These are phyloP conservation scores for Alentia gelatinosa DNA, from an alignment of 2,888 invertebrate genomes.

Conservation along the genomic window DNA sequence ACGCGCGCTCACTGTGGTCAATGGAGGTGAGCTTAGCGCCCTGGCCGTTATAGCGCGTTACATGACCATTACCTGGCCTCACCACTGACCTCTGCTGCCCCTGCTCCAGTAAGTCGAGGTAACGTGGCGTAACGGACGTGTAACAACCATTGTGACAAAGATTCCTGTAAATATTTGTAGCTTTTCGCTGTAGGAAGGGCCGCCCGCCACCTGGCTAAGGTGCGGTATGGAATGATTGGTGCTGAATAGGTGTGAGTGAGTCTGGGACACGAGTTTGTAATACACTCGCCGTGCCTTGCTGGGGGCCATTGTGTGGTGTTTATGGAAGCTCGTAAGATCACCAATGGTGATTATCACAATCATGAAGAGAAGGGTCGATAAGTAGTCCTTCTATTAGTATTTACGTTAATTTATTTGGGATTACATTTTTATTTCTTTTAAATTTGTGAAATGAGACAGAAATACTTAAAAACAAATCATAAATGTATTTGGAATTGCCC, in stretches of 20 bases:
- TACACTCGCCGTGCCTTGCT: too few relatives aligned
- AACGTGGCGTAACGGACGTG: background rate
- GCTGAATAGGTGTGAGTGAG: background rate
- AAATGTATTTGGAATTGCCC: too few relatives aligned
- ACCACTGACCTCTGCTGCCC: background rate
- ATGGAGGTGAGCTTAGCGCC: background rate
- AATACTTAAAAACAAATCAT: too few relatives aligned
- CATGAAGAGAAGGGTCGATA: too few relatives aligned
- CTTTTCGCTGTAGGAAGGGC: background rate
- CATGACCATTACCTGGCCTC: background rate
- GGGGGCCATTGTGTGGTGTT: too few relatives aligned
- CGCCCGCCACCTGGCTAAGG: background rate
- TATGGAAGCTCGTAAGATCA: too few relatives aligned
- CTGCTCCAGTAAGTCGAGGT: background rate
- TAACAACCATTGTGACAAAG: conserved; percentile 27
- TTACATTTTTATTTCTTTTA: too few relatives aligned
- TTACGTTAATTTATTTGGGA: too few relatives aligned
- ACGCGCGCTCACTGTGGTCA: conserved; percentile 1
- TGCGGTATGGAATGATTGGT: background rate
- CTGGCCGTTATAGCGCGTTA: conserved; percentile 16
- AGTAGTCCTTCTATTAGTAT: too few relatives aligned
- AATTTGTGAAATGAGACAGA: too few relatives aligned
- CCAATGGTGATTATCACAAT: too few relatives aligned
- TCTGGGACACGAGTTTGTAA: background rate
- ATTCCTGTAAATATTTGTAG: conserved; percentile 29